phyloP scores from a whole-genome alignment of 1,140 invertebrate species.

The Copidosoma floridanum region DNA sequence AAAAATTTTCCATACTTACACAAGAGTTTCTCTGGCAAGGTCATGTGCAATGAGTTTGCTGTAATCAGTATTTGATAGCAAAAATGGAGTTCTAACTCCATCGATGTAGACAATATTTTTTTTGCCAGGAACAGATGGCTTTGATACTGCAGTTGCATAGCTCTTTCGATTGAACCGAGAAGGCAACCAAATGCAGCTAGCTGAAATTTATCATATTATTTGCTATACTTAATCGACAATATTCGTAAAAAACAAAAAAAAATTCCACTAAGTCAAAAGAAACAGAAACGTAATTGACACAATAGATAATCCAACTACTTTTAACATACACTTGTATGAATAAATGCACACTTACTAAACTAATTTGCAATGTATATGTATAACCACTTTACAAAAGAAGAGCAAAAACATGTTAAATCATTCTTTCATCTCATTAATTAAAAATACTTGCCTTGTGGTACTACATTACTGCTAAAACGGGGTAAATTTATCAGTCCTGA shows the following conservation, averaged over 20 bases:
- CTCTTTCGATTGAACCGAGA: constrained; percentile 32
- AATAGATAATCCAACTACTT: too few species aligned
- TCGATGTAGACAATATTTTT: constrained; percentile 95
- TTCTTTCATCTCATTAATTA: too few species aligned
- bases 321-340: too few species aligned
- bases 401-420: too few species aligned
- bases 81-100: constrained; percentile 94
- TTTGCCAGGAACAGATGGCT: constrained; percentile 42
- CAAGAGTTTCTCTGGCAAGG: constrained; percentile 82
- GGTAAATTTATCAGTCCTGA: constrained; percentile 37
- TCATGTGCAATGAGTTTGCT: constrained; percentile 94
- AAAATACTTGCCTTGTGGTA: constrained; percentile 30
- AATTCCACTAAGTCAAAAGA: background rate
- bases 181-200: constrained; percentile 29
- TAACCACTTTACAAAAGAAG: background rate
- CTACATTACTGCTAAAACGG: constrained; percentile 27
- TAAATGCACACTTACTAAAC: too few species aligned
- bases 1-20: constrained; percentile 64
- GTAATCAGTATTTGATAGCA: constrained; percentile 90
- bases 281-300: background rate
- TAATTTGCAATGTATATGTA: too few species aligned
- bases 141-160: constrained; percentile 40
- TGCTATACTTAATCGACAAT: too few species aligned
- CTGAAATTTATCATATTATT: too few species aligned
- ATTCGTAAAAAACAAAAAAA: too few species aligned